Evolutionary conservation across 2,888 invertebrate species (phyloP), one percentile per base, ranked within the genome.

Genomic region (Danaus chrysippus): DNA sequence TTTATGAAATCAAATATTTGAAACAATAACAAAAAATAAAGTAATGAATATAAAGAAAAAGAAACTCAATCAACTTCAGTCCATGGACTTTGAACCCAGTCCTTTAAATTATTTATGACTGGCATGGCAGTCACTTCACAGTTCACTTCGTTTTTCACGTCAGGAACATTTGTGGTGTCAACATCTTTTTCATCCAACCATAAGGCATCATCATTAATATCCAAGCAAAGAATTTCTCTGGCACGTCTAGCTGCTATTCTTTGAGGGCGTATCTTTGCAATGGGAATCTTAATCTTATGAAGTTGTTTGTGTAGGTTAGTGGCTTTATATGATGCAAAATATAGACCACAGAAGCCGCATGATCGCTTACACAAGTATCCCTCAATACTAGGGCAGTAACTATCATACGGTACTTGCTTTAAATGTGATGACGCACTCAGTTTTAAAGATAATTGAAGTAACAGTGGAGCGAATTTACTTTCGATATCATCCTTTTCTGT

Each of bases 261-360:
- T 67, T 66, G 63, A 67, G 66, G 67, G 49, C 67, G 65, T 53
- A 70, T 61, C 62, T 67, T 67, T 17, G 67, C 65, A 10, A 70
- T 67, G 53, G 66, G 63, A 19, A 68, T 23, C 41, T 67, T 53
- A 62, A 65, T 58, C 42, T 41, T 67, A 59, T 65, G 66, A 65
- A 66, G 68, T 44, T 57, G n/a, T 17, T 68, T 68, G 67, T 66
- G 66, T 70, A 64, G 63, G 23, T 66, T 69, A 68, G 62, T 66
- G 67, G 62, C 67, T 10, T 67, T 68, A 15, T 67, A 67, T 67
- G 63, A 66, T 63, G 68, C 61, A 67, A 68, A 68, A 67, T 70
- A 68, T 62, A 70, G 64, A 68, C 68, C 61, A 65, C 70, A 67
- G 62, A 64, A 10, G 11, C 11, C 11, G 42, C 42, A 42, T 9